Conservation (phyloP, 2,888 invertebrate genomes). For the Creontiades dilutus region DNA sequence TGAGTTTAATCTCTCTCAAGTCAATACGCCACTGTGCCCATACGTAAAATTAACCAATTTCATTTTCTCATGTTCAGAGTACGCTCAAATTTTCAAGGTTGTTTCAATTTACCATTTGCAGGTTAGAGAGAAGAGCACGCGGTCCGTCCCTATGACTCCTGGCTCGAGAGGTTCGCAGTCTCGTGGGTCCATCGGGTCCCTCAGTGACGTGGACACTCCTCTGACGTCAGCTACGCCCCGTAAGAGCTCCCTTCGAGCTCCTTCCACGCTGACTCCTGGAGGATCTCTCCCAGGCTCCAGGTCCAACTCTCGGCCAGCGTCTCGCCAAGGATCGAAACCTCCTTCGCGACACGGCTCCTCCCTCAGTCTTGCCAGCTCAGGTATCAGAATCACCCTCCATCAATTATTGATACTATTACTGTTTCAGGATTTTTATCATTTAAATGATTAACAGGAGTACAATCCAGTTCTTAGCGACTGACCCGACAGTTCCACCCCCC, state of each 20-base stretch:
- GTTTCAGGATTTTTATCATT: no score
- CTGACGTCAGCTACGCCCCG: constrained; percentile 56
- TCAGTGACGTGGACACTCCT: constrained; percentile 66
- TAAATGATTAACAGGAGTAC: no score
- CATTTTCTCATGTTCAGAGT: no score
- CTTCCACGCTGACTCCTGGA: constrained; percentile 75
- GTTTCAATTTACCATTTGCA: constrained; percentile 78
- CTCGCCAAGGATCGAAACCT: constrained; percentile 93
- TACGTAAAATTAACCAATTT: no score
- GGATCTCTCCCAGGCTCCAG: constrained; percentile 83
- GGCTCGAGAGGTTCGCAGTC: constrained; percentile 65
- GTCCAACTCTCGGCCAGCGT: constrained; percentile 91
- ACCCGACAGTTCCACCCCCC: no score
- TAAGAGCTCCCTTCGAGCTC: constrained; percentile 44
- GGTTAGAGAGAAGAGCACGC: constrained; percentile 95
- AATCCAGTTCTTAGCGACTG: no score
- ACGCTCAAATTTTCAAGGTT: no score
- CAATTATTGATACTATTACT: no score
- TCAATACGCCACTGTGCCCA: no score
- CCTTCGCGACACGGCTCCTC: constrained; percentile 96
- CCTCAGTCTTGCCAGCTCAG: constrained; percentile 92
- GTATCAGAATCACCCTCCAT: constrained; percentile 81
- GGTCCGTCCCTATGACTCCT: constrained; percentile 92
- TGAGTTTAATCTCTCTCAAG: no score
- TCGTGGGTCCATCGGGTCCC: constrained; percentile 65